Percentiles rank a stretch among this genome's conserved stretches.
phyloP scores from a whole-genome alignment of 1,140 invertebrate genomes.

The Neodiprion virginianus region DNA sequence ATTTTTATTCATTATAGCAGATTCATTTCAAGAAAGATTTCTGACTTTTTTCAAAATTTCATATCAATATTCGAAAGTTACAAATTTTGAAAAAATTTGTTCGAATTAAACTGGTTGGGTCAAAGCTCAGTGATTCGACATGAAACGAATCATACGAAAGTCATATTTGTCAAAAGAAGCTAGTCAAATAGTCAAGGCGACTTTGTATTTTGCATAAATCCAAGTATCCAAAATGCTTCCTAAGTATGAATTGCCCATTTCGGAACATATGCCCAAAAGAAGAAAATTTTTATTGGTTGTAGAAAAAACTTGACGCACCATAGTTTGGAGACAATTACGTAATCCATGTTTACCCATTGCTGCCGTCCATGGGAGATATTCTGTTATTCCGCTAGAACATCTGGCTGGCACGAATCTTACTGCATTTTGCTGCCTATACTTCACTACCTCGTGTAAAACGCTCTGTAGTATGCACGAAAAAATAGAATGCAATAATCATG shows the following conservation, averaged over 20 bases:
- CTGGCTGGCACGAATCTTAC: constrained; percentile 59
- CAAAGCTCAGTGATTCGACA: too few relatives aligned
- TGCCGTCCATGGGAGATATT: constrained; percentile 74
- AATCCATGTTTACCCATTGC: constrained; percentile 64
- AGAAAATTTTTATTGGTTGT: constrained; percentile 7
- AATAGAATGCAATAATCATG: constrained; percentile 20
- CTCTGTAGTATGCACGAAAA: constrained; percentile 43
- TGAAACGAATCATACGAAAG: too few relatives aligned
- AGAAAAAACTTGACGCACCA: constrained; percentile 47
- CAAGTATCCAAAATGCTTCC: background rate
- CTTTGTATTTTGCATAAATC: background rate
- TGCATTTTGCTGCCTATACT: constrained; percentile 66
- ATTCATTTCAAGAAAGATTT: too few relatives aligned
- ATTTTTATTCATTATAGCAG: too few relatives aligned
- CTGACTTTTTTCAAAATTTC: too few relatives aligned
- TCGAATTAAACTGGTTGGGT: too few relatives aligned
- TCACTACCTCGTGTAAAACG: constrained; percentile 66
- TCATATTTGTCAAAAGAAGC: too few relatives aligned
- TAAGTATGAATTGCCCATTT: background rate
- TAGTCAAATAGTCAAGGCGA: too few relatives aligned
- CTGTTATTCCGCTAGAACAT: constrained; percentile 50
- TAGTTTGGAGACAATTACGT: constrained; percentile 61
- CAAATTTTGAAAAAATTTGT: too few relatives aligned
- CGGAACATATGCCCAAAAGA: background rate
- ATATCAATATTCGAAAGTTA: too few relatives aligned